A percentile compares a stretch with the other conserved stretches of the same genome.
phyloP scores from a whole-genome alignment of 2,888 invertebrate species.

The Pogonocherus hispidulus region DNA sequence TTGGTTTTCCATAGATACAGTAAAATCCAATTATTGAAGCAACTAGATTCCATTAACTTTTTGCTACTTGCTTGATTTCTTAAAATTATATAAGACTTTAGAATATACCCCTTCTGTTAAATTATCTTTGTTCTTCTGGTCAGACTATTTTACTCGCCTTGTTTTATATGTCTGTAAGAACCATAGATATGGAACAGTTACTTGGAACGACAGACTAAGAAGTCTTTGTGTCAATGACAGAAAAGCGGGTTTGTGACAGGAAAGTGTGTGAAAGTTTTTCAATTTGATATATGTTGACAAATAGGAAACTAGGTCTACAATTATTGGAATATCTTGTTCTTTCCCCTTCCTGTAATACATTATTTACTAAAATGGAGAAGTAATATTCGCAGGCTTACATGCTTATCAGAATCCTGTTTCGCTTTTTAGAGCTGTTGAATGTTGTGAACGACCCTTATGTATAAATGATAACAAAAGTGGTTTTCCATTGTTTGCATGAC shows the following conservation, averaged over 20 bases:
- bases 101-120: too few relatives aligned
- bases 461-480: constrained; percentile 48
- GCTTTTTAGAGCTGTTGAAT: constrained; percentile 49
- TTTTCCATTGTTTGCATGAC: constrained; percentile 45
- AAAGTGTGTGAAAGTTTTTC: neutral
- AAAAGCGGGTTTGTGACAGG: too few relatives aligned
- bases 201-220: neutral
- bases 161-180: neutral
- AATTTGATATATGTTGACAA: constrained; percentile 1
- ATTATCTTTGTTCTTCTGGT: too few relatives aligned
- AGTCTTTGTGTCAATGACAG: neutral
- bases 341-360: constrained; percentile 21
- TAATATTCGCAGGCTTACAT: constrained; percentile 26
- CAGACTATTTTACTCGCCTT: neutral
- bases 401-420: constrained; percentile 47
- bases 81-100: too few relatives aligned
- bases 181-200: too few relatives aligned
- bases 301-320: constrained; percentile 5
- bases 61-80: too few relatives aligned
- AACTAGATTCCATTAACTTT: too few relatives aligned
- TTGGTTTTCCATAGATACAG: too few relatives aligned
- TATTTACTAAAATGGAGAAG: constrained; percentile 25
- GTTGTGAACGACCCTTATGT: constrained; percentile 45
- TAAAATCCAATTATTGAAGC: too few relatives aligned
- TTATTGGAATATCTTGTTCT: neutral